Evolutionary conservation across 2,888 invertebrate genomes (phyloP), one percentile per base, ranked within the genome.

Genomic region (Ectemnius continuus): DNA sequence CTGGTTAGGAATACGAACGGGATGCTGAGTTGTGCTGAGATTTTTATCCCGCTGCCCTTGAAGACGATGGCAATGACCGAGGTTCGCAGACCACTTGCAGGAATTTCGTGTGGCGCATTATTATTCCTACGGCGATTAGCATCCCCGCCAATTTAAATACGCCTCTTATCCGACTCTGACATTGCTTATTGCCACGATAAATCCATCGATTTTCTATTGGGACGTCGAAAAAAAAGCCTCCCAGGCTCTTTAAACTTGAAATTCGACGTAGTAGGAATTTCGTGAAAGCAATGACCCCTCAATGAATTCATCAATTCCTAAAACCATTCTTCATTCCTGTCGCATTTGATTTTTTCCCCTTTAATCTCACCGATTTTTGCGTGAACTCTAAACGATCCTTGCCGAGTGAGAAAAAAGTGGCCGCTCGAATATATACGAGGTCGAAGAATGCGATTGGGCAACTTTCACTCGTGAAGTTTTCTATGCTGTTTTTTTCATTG

Each of bases 41-140:
- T 67, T 58, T 72, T 72, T 48, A 45, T 57, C 8, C 4, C 56
- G 23, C 13, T 58, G 57, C 14, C 75, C 75, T 75, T 75, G 75
- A 68, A 46, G 18, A 23, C 48, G 58, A 28, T 28, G 75, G 28
- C 75, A 72, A 75, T 67, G 75, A 72, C 75, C 75, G 20, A 57
- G 20, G 36, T 36, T 65, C 58, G 61, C 28, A 20, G 61, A 1
- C 36, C 8, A 23, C 16, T 26, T 60, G 64, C 36, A 65, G 23
- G 72, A 72, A 72, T 67, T 67, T 68, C 28, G 26, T 67, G 47
- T 67, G 47, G 48, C 52, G 57, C n/a, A 52, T 66, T 48, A 56
- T 63, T 62, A 74, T 26, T 11, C 58, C 14, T 47, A 48, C 13
- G 28, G 20, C 11, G 62, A 71, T 74, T 63, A 67, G 47, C 23